phyloP scores from a whole-genome alignment of 1,140 invertebrate species.

The Zaprionus lachaisei region DNA sequence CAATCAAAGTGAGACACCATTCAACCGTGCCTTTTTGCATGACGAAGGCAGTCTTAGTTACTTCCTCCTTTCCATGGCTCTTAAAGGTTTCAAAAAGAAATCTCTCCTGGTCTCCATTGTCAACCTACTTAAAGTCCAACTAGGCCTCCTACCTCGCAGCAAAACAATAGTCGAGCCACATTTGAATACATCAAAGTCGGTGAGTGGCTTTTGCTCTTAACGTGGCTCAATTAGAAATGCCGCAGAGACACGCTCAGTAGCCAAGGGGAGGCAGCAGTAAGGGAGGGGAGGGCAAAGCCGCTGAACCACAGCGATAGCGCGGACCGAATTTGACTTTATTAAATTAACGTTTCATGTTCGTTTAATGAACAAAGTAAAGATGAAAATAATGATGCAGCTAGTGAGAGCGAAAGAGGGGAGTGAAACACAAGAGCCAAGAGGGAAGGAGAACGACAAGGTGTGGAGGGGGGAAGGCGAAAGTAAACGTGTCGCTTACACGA shows the following conservation, averaged over 20 bases:
- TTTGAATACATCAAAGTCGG: slow-evolving; percentile 38
- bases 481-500: slow-evolving; percentile 72
- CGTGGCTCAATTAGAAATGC: slow-evolving; percentile 65
- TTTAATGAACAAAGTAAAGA: slow-evolving; percentile 82
- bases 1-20: too few relatives aligned
- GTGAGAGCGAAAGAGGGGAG: slow-evolving; percentile 15
- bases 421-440: slow-evolving; percentile 16
- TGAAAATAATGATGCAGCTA: slow-evolving; percentile 78
- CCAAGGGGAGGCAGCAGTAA: neutral
- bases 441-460: neutral
- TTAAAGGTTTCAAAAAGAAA: neutral
- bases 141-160: neutral
- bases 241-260: slow-evolving; percentile 23
- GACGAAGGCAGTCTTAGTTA: too few relatives aligned
- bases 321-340: slow-evolving; percentile 74
- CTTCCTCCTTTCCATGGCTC: too few relatives aligned
- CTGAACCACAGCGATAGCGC: slow-evolving; percentile 26
- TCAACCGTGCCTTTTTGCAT: too few relatives aligned
- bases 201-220: slow-evolving; percentile 17
- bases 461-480: slow-evolving; percentile 1
- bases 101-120: neutral
- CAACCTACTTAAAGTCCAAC: neutral
- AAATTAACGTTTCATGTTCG: slow-evolving; percentile 83
- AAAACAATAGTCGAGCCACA: neutral
- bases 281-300: neutral